These are phyloP conservation scores for Nautilus pompilius DNA, from an alignment of 1,140 invertebrate species.

Conservation along the genomic window DNA sequence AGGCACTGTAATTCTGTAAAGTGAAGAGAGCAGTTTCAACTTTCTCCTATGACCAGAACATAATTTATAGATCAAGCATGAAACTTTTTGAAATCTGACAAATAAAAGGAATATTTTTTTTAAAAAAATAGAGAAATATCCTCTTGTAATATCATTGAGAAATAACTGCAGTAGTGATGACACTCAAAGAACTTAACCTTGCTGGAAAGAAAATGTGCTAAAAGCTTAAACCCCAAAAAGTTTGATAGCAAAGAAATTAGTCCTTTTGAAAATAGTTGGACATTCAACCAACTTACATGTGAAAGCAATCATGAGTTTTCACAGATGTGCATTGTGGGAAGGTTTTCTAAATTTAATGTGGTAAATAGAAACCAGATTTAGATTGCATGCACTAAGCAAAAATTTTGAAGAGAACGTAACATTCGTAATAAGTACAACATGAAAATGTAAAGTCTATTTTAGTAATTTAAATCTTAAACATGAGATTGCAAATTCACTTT, in stretches of 20 bases:
- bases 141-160: slow-evolving; percentile 12
- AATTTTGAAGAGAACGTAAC: too few relatives aligned
- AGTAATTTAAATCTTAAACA: too few relatives aligned
- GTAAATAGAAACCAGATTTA: too few relatives aligned
- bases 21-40: too few relatives aligned
- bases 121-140: slow-evolving; percentile 17
- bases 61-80: neutral
- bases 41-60: too few relatives aligned
- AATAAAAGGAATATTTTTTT: too few relatives aligned
- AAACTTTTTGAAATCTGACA: slow-evolving; percentile 11
- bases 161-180: slow-evolving; percentile 15
- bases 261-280: neutral
- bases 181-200: too few relatives aligned
- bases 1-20: neutral
- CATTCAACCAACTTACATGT: slow-evolving; percentile 6
- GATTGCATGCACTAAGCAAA: too few relatives aligned
- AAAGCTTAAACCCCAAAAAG: slow-evolving; percentile 7
- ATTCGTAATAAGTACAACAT: too few relatives aligned
- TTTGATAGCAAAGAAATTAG: slow-evolving; percentile 2
- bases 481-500: too few relatives aligned
- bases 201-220: too few relatives aligned
- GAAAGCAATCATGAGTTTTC: neutral
- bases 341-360: neutral
- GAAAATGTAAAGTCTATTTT: too few relatives aligned
- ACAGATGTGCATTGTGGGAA: neutral